Conservation (phyloP, 1,140 invertebrate species). For the Drosophila bifasciata region DNA sequence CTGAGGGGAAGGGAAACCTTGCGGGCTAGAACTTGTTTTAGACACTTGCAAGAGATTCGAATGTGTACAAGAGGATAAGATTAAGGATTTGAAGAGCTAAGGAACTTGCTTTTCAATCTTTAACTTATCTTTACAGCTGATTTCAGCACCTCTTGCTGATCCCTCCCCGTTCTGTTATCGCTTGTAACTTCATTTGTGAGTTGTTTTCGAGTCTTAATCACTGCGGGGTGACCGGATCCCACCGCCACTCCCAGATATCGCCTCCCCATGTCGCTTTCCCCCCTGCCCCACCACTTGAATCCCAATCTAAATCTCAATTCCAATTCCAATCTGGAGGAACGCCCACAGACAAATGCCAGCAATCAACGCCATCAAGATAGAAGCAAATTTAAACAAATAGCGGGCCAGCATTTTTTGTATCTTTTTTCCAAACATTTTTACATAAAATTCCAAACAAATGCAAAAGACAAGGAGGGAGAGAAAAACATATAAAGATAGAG, state of each 20-base stretch:
- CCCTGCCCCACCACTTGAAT: no score
- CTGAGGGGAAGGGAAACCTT: constrained; percentile 5
- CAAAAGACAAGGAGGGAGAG: constrained; percentile 31
- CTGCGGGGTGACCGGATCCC: no score
- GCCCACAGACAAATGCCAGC: constrained; percentile 71
- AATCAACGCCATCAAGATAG: constrained; percentile 80
- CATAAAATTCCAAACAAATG: constrained; percentile 62
- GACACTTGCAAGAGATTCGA: constrained; percentile 54
- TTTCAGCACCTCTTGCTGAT: no score
- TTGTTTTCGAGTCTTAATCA: no score
- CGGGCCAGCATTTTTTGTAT: constrained; percentile 36
- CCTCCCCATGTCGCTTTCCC: neutral
- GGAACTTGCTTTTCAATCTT: no score
- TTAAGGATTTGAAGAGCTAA: no score
- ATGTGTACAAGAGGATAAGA: no score
- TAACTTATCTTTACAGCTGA: no score
- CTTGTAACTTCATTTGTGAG: no score
- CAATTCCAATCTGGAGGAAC: constrained; percentile 29
- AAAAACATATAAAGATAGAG: neutral
- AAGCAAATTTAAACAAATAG: constrained; percentile 79
- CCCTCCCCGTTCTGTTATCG: no score
- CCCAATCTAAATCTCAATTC: constrained; percentile 17
- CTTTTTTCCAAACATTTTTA: constrained; percentile 51
- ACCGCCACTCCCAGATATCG: no score
- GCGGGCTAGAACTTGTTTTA: constrained; percentile 40